Percentiles rank a stretch among this genome's conserved stretches.
These are phyloP conservation scores for Calephelis perditalis DNA, from an alignment of 2,888 invertebrate genomes.

Conservation along the genomic window DNA sequence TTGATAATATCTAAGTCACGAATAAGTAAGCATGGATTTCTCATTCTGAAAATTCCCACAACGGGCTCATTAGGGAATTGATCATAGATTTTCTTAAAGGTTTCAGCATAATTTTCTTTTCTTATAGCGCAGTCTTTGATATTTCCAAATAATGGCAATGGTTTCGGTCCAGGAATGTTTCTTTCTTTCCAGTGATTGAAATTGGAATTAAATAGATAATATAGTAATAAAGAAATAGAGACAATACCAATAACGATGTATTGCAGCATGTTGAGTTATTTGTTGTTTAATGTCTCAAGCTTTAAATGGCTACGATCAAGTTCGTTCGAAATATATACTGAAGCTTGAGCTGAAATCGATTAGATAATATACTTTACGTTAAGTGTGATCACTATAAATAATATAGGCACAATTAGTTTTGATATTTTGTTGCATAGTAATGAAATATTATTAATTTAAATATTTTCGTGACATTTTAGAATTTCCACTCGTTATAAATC, in stretches of 20 bases:
- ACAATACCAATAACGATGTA: background rate
- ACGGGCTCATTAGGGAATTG: conserved; percentile 46
- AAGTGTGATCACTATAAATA: too few relatives aligned
- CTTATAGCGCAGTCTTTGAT: conserved; percentile 36
- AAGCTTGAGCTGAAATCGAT: background rate
- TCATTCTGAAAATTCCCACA: conserved; percentile 47
- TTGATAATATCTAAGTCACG: conserved; percentile 41
- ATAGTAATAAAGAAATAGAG: conserved; percentile 20
- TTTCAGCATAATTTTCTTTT: conserved; percentile 28
- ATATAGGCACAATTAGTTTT: too few relatives aligned
- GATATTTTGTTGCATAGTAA: too few relatives aligned
- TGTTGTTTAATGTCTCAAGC: background rate
- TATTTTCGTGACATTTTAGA: too few relatives aligned
- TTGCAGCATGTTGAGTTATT: background rate
- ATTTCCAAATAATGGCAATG: conserved; percentile 44
- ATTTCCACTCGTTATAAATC: too few relatives aligned
- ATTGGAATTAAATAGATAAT: conserved; percentile 41
- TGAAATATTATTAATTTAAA: too few relatives aligned
- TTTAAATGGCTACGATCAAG: background rate
- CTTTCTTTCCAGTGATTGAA: conserved; percentile 47
- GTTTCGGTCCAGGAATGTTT: conserved; percentile 41
- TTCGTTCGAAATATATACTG: background rate
- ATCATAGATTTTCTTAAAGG: conserved; percentile 39
- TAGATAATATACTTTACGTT: background rate
- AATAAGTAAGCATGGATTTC: conserved; percentile 42